phyloP scores from a whole-genome alignment of 2,888 invertebrate species.

The Mythimna vitellina region DNA sequence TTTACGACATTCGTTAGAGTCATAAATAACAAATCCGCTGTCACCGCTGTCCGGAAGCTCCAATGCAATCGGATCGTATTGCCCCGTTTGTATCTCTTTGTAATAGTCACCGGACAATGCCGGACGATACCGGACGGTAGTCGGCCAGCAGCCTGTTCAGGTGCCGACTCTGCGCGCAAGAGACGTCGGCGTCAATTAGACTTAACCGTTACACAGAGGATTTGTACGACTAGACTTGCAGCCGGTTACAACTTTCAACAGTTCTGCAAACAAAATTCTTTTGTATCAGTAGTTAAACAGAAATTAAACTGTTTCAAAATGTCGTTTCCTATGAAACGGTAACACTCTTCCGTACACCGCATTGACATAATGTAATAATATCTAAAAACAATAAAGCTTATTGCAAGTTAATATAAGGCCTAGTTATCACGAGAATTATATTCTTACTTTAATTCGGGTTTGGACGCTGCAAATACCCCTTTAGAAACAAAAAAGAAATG shows the following conservation, averaged over 20 bases:
- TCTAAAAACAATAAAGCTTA: background rate
- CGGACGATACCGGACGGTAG: slow-evolving; percentile 15
- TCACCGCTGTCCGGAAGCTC: slow-evolving; percentile 31
- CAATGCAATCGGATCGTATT: slow-evolving; percentile 35
- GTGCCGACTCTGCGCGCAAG: slow-evolving; percentile 19
- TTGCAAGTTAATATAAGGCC: too few relatives aligned
- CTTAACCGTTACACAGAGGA: slow-evolving; percentile 7
- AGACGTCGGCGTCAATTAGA: slow-evolving; percentile 15
- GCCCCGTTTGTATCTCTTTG: slow-evolving; percentile 54
- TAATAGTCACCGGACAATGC: slow-evolving; percentile 26
- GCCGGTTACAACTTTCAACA: background rate
- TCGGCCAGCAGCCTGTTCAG: slow-evolving; percentile 9
- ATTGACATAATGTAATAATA: too few relatives aligned
- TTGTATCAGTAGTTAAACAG: background rate
- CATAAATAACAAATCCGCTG: slow-evolving; percentile 39
- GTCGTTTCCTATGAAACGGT: background rate
- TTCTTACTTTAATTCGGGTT: too few relatives aligned
- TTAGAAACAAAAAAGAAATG: too few relatives aligned
- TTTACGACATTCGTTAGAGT: slow-evolving; percentile 14
- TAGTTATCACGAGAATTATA: too few relatives aligned
- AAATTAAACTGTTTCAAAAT: background rate
- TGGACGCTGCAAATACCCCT: too few relatives aligned
- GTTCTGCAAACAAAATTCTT: background rate
- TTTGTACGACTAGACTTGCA: background rate
- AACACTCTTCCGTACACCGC: background rate